Evolutionary conservation across 1,140 invertebrate genomes (phyloP).

Genomic region (Thaumatotibia leucotreta): DNA sequence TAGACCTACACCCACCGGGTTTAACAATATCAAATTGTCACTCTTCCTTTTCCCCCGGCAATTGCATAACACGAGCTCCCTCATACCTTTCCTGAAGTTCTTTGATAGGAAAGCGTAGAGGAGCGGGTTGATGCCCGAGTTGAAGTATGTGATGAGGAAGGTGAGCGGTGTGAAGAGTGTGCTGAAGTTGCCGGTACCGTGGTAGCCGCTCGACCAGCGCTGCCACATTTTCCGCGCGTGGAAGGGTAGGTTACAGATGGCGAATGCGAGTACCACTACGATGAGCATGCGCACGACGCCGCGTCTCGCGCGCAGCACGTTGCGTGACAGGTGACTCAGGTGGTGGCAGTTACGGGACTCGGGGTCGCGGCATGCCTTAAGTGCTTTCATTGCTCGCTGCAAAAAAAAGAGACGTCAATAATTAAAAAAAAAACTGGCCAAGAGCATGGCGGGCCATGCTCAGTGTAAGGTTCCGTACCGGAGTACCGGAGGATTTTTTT

Average conservation of each 20-base stretch:
- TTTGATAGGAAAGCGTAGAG: constrained; percentile 90
- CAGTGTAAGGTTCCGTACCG: too few relatives aligned
- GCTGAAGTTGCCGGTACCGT: constrained; percentile 81
- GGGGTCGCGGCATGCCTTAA: constrained; percentile 39
- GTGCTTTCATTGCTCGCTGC: constrained; percentile 40
- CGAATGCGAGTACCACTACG: constrained; percentile 89
- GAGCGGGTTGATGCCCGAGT: constrained; percentile 90
- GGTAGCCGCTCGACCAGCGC: constrained; percentile 81
- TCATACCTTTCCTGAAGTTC: constrained; percentile 85
- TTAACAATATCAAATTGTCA: constrained; percentile 63
- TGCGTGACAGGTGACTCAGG: constrained; percentile 80
- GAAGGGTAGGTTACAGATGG: constrained; percentile 89
- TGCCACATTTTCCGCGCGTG: constrained; percentile 91
- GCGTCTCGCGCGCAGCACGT: constrained; percentile 81
- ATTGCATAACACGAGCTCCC: constrained; percentile 80
- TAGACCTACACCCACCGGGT: constrained; percentile 56
- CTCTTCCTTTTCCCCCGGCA: constrained; percentile 63
- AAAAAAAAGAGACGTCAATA: too few relatives aligned
- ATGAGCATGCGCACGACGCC: constrained; percentile 89
- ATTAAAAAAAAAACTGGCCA: too few relatives aligned
- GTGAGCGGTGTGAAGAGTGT: constrained; percentile 88
- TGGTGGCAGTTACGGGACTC: constrained; percentile 67
- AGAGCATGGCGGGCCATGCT: too few relatives aligned
- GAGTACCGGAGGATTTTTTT: too few relatives aligned
- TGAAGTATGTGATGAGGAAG: constrained; percentile 89